phyloP scores from a whole-genome alignment of 2,888 invertebrate species.

The Macaria notata region DNA sequence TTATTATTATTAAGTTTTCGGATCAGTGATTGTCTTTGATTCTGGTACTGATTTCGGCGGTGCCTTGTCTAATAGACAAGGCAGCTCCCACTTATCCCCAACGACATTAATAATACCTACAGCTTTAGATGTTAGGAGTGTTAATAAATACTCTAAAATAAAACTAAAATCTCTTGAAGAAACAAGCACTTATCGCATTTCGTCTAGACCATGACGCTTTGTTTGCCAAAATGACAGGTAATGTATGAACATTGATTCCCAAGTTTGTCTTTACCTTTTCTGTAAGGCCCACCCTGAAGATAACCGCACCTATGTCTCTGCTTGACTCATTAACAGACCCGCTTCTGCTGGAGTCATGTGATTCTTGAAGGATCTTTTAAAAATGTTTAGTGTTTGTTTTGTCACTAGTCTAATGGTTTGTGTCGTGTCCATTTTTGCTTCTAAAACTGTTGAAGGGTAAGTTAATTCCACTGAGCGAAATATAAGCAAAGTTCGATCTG shows the following conservation, averaged over 20 bases:
- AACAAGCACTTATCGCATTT: constrained; percentile 6
- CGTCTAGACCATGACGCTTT: constrained; percentile 30
- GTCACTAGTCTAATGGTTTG: constrained; percentile 53
- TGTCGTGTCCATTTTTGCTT: constrained; percentile 56
- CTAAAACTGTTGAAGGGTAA: constrained; percentile 66
- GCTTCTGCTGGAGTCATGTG: constrained; percentile 42
- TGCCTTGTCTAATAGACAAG: no score
- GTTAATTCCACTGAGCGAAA: constrained; percentile 27
- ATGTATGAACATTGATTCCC: constrained; percentile 68
- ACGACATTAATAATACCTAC: no score
- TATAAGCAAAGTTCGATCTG: no score
- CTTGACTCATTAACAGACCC: constrained; percentile 57
- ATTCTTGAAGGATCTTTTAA: constrained; percentile 44
- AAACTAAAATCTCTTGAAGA: neutral
- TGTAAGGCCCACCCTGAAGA: constrained; percentile 66
- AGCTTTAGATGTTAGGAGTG: no score
- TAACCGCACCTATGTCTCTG: constrained; percentile 57
- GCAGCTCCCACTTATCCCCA: no score
- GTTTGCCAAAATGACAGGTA: constrained; percentile 44
- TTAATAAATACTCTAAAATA: no score
- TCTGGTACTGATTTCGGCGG: no score
- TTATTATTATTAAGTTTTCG: no score
- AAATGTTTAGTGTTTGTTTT: constrained; percentile 64
- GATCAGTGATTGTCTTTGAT: no score
- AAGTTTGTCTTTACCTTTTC: constrained; percentile 67